phyloP scores from a whole-genome alignment of 2,888 invertebrate genomes.

The Hoplodrina blanda region DNA sequence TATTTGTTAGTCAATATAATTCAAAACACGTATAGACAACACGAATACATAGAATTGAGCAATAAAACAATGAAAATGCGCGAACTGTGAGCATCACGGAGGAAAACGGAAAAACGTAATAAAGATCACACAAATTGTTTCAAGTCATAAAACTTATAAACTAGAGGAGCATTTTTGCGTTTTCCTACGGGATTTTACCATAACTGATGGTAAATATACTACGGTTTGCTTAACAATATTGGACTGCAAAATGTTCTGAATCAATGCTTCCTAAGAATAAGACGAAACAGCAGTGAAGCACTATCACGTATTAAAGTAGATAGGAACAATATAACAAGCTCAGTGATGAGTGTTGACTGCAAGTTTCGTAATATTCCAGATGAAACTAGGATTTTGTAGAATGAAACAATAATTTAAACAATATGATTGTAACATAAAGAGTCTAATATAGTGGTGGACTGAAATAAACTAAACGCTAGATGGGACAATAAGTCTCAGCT shows the following conservation, averaged over 20 bases:
- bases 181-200: constrained; percentile 81
- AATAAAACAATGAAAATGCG: constrained; percentile 69
- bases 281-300: constrained; percentile 79
- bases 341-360: constrained; percentile 80
- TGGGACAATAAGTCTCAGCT: constrained; percentile 69
- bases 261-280: constrained; percentile 70
- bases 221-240: constrained; percentile 60
- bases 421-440: constrained; percentile 76
- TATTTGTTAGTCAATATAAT: constrained; percentile 88
- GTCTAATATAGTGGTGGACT: constrained; percentile 73
- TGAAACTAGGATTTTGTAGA: constrained; percentile 63
- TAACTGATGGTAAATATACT: constrained; percentile 66
- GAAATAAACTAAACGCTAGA: constrained; percentile 59
- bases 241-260: constrained; percentile 73
- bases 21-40: constrained; percentile 76
- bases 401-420: constrained; percentile 42
- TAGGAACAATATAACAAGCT: constrained; percentile 52
- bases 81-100: constrained; percentile 76
- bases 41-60: constrained; percentile 67
- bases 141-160: constrained; percentile 79
- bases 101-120: constrained; percentile 84
- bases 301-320: constrained; percentile 74
- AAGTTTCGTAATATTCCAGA: constrained; percentile 72
- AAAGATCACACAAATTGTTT: constrained; percentile 70
- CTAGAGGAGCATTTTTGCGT: constrained; percentile 80